These are phyloP conservation scores for Zaprionus bogoriensis DNA, from an alignment of 2,888 invertebrate genomes.

Conservation along the genomic window DNA sequence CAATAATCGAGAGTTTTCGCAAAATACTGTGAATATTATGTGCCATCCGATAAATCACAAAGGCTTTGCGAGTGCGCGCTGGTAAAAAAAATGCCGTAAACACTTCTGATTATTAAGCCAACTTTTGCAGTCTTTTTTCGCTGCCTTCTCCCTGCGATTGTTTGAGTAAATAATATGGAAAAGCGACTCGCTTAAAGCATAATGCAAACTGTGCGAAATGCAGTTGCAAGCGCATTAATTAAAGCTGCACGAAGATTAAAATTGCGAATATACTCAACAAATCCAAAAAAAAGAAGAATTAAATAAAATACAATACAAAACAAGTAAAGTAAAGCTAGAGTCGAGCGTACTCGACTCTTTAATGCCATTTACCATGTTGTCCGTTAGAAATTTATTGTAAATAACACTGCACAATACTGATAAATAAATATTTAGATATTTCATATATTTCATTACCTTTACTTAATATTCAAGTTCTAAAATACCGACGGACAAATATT, in stretches of 20 bases:
- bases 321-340: no score
- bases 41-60: slow-evolving; percentile 22
- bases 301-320: no score
- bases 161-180: slow-evolving; percentile 16
- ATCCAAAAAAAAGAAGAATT: not conserved
- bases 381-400: no score
- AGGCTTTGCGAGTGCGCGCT: not conserved
- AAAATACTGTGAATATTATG: not conserved
- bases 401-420: no score
- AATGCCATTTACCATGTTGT: no score
- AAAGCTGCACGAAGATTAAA: slow-evolving; percentile 48
- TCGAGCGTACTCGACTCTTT: no score
- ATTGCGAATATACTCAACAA: slow-evolving; percentile 28
- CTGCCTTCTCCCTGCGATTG: not conserved
- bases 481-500: no score
- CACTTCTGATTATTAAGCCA: slow-evolving; percentile 1
- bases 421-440: no score
- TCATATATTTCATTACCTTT: no score
- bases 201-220: slow-evolving; percentile 20
- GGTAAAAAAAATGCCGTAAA: slow-evolving; percentile 2
- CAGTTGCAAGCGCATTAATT: slow-evolving; percentile 28
- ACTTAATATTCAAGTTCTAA: no score
- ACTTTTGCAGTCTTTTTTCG: not conserved
- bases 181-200: slow-evolving; percentile 18
- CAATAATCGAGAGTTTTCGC: not conserved